These are phyloP conservation scores for Haplochromis burtoni DNA, from an alignment of 2,113 vertebrate species.

Conservation along the genomic window DNA sequence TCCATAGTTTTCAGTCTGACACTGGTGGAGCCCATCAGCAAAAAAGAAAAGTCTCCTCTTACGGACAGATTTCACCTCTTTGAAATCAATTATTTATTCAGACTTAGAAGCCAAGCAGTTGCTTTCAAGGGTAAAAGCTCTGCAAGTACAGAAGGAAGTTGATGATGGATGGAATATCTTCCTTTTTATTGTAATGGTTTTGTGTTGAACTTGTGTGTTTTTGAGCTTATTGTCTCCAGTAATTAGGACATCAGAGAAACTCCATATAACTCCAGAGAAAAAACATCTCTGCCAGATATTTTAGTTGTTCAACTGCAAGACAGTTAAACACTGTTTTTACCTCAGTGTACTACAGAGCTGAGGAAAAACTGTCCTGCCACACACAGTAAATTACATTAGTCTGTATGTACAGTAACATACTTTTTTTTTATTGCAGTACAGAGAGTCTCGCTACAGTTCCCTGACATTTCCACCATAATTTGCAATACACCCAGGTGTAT, in stretches of 20 bases:
- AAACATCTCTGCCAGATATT: neutral
- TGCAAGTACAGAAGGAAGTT: neutral
- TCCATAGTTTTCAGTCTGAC: neutral
- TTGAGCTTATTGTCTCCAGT: neutral
- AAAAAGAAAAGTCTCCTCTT: neutral
- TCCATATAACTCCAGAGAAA: neutral
- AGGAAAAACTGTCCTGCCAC: neutral
- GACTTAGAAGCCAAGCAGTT: neutral
- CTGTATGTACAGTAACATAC: neutral
- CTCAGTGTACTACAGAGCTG: neutral
- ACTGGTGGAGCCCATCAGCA: neutral
- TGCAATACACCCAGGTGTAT: neutral
- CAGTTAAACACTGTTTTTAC: neutral
- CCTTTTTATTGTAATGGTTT: neutral
- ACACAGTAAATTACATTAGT: neutral
- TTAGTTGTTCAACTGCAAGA: neutral
- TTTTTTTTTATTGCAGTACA: neutral
- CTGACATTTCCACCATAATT: neutral
- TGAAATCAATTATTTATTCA: neutral
- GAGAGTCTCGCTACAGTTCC: neutral
- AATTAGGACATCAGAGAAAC: neutral
- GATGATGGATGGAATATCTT: neutral
- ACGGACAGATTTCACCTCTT: neutral
- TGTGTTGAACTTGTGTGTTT: neutral
- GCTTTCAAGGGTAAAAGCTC: neutral